phyloP scores from a whole-genome alignment of 2,113 vertebrate species.

The Bungarus multicinctus region DNA sequence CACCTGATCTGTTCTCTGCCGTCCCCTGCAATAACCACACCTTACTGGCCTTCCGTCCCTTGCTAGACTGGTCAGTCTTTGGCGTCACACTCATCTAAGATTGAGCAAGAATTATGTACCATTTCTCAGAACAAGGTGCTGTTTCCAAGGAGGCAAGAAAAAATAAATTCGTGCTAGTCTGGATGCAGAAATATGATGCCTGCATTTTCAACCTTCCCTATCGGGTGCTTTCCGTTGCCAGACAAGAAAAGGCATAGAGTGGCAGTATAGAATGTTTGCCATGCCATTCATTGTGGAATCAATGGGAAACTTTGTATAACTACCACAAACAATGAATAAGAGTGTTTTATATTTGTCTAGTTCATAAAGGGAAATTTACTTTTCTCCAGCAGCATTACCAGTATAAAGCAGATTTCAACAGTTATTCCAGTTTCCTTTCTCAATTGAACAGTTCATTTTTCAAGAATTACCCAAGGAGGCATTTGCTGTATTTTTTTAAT shows the following conservation, averaged over 20 bases:
- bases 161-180: background rate
- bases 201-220: background rate
- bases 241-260: background rate
- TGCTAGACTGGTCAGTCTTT: background rate
- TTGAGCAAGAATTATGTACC: background rate
- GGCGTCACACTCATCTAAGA: background rate
- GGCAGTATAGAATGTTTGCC: background rate
- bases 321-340: background rate
- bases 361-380: background rate
- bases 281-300: background rate
- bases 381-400: background rate
- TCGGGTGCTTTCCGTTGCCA: background rate
- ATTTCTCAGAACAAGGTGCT: background rate
- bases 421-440: background rate
- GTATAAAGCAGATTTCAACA: background rate
- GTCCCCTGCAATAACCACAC: conserved; percentile 12
- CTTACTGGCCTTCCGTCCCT: background rate
- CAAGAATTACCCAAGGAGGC: background rate
- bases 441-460: background rate
- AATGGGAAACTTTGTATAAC: background rate
- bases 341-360: background rate
- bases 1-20: background rate
- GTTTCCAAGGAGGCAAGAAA: background rate
- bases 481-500: background rate
- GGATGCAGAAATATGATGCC: background rate